phyloP scores from a whole-genome alignment of 2,888 invertebrate genomes.

The Hypena proboscidalis region DNA sequence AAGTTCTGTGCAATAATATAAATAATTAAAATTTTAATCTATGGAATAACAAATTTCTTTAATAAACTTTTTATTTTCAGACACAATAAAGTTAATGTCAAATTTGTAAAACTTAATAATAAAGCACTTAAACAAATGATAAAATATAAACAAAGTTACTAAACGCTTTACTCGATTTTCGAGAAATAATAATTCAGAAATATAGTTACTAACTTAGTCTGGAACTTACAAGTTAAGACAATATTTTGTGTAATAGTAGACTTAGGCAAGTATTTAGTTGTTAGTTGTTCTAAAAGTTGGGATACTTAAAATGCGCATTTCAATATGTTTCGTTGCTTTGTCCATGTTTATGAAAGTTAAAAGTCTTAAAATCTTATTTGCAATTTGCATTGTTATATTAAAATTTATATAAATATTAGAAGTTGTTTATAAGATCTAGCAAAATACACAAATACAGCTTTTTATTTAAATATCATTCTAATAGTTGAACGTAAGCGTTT shows the following conservation, averaged over 20 bases:
- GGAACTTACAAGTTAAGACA: constrained; percentile 14
- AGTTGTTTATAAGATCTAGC: no score
- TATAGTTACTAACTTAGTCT: constrained; percentile 14
- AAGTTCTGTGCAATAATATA: no score
- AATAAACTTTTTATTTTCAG: no score
- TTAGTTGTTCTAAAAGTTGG: constrained; percentile 12
- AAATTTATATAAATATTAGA: no score
- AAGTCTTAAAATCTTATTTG: no score
- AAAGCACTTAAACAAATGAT: background rate
- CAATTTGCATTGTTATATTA: no score
- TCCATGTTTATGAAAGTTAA: background rate
- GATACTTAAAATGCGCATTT: constrained; percentile 7
- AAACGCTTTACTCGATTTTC: constrained; percentile 8
- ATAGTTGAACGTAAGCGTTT: no score
- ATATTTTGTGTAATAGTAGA: constrained; percentile 20
- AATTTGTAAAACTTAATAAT: background rate
- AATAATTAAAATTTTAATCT: no score
- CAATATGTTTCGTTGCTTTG: background rate
- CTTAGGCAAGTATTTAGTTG: constrained; percentile 16
- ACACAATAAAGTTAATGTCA: background rate
- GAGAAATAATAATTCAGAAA: constrained; percentile 7
- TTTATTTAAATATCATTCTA: no score
- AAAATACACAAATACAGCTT: no score
- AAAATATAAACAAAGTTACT: constrained; percentile 3
- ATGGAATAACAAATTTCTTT: no score